Percentiles rank a stretch among this genome's conserved stretches.
phyloP scores from a whole-genome alignment of 2,888 invertebrate genomes.

The Lycocerus yunnanus region DNA sequence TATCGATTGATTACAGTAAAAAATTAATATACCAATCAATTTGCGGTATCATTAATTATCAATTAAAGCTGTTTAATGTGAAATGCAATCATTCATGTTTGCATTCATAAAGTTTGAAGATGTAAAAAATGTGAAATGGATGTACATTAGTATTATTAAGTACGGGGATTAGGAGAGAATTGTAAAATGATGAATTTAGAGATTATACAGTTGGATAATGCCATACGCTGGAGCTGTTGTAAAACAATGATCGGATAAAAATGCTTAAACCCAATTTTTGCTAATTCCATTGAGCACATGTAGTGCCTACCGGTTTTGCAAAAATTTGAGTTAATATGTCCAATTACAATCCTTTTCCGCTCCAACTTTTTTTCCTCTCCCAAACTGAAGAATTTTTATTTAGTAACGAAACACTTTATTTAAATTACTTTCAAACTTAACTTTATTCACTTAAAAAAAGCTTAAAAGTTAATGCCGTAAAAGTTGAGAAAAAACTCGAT shows the following conservation, averaged over 20 bases:
- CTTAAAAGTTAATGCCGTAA: background rate
- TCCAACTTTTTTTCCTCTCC: background rate
- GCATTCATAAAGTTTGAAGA: background rate
- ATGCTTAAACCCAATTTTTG: background rate
- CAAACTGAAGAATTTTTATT: background rate
- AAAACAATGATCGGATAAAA: constrained; percentile 11
- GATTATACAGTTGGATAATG: constrained; percentile 10
- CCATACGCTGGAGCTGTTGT: background rate
- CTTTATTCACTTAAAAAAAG: background rate
- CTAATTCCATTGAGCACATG: constrained; percentile 1
- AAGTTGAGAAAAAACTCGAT: background rate
- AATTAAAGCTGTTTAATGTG: background rate
- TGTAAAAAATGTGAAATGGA: constrained; percentile 8
- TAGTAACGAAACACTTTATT: background rate
- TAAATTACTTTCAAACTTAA: background rate
- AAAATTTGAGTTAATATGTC: background rate
- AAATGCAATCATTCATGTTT: constrained; percentile 12
- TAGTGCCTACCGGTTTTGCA: background rate
- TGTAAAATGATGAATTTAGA: constrained; percentile 12
- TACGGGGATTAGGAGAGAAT: constrained; percentile 8
- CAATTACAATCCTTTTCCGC: background rate
- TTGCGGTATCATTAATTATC: background rate
- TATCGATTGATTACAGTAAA: background rate
- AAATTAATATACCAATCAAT: background rate
- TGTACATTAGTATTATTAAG: constrained; percentile 13